These are phyloP conservation scores for Drosophila nikananu DNA, from an alignment of 1,140 invertebrate genomes.

Conservation along the genomic window DNA sequence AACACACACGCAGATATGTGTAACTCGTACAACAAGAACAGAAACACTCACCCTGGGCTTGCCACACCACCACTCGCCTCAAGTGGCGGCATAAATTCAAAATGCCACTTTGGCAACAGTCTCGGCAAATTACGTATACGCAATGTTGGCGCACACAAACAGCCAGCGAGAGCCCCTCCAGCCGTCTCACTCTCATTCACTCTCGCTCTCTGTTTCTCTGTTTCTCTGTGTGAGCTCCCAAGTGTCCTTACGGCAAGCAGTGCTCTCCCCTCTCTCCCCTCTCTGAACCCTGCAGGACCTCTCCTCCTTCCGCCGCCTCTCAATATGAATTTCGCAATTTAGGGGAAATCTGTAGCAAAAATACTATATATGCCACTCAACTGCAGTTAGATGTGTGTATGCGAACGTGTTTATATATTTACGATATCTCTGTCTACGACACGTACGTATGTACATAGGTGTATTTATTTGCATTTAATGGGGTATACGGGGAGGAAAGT, in stretches of 20 bases:
- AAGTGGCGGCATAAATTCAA: slow-evolving; percentile 82
- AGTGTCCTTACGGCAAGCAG: slow-evolving; percentile 47
- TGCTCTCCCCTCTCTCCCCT: background rate
- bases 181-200: slow-evolving; percentile 8
- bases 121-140: slow-evolving; percentile 79
- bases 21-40: slow-evolving; percentile 18
- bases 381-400: slow-evolving; percentile 20
- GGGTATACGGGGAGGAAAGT: background rate
- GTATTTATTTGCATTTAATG: slow-evolving; percentile 8
- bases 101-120: slow-evolving; percentile 75
- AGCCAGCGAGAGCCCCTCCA: slow-evolving; percentile 21
- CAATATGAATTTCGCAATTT: slow-evolving; percentile 60
- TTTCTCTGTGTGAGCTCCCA: slow-evolving; percentile 44
- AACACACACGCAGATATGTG: background rate
- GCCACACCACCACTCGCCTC: slow-evolving; percentile 68
- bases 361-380: slow-evolving; percentile 27
- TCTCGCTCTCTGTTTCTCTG: slow-evolving; percentile 10
- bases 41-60: slow-evolving; percentile 34
- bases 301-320: slow-evolving; percentile 13
- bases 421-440: slow-evolving; percentile 3
- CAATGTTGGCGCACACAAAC: slow-evolving; percentile 54
- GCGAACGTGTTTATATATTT: slow-evolving; percentile 25
- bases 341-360: slow-evolving; percentile 51
- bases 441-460: background rate
- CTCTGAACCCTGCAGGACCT: background rate